phyloP scores from a whole-genome alignment of 2,888 invertebrate species.

The Chymomyza amoena region DNA sequence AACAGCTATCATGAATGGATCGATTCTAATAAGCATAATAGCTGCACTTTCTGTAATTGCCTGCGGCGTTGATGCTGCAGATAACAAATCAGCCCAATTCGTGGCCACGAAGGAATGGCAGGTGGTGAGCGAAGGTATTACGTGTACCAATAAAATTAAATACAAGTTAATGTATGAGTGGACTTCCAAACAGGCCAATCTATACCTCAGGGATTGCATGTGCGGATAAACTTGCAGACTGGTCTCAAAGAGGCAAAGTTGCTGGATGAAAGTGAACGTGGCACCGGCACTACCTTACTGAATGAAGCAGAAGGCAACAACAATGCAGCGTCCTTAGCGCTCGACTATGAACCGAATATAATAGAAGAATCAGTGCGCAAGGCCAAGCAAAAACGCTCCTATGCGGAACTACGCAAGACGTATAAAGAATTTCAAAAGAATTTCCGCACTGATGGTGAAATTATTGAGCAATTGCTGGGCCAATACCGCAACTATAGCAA shows the following conservation, averaged over 20 bases:
- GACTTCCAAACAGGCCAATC: conserved; percentile 81
- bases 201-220: conserved; percentile 86
- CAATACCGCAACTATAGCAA: conserved; percentile 76
- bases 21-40: neutral
- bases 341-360: conserved; percentile 72
- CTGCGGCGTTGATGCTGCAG: neutral
- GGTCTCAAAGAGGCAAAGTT: conserved; percentile 88
- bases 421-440: conserved; percentile 82
- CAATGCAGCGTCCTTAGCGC: conserved; percentile 44
- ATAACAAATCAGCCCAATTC: conserved; percentile 75
- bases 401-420: conserved; percentile 83
- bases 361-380: conserved; percentile 79
- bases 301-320: conserved; percentile 27
- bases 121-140: conserved; percentile 81
- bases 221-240: conserved; percentile 87
- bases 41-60: neutral
- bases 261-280: conserved; percentile 80
- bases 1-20: neutral
- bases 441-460: conserved; percentile 85
- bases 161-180: conserved; percentile 13
- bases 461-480: conserved; percentile 81
- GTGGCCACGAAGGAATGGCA: conserved; percentile 84
- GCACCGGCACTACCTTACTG: conserved; percentile 45
- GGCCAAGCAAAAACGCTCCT: conserved; percentile 43
- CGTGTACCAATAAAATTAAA: conserved; percentile 21